Conservation (phyloP, 2,113 vertebrate genomes). For the Pollimyrus isidori region DNA sequence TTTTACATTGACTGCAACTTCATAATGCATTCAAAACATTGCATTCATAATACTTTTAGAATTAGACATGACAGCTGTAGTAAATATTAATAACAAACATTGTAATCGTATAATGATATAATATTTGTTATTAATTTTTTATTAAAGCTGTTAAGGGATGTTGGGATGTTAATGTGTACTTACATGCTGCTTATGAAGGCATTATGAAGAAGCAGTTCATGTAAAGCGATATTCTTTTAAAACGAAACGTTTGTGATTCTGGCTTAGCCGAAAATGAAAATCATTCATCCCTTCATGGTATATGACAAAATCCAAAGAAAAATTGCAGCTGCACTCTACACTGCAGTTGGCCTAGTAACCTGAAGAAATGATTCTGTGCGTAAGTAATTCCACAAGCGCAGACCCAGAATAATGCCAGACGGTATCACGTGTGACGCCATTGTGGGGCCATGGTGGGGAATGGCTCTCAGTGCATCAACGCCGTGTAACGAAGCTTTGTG, state of each 20-base stretch:
- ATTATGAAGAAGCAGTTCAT: not conserved
- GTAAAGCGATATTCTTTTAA: not conserved
- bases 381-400: not conserved
- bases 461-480: not conserved
- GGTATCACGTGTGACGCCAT: not conserved
- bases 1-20: not conserved
- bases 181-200: not conserved
- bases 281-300: not conserved
- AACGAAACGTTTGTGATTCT: not conserved
- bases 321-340: not conserved
- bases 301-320: not conserved
- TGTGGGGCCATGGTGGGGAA: not conserved
- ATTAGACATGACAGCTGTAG: not conserved
- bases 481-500: not conserved
- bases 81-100: not conserved
- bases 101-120: not conserved
- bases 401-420: not conserved
- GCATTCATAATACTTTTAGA: not conserved
- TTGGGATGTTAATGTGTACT: not conserved
- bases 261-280: not conserved
- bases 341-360: not conserved
- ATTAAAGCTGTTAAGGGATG: not conserved
- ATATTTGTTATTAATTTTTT: not conserved
- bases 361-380: not conserved
- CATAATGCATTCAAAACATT: not conserved